phyloP scores from a whole-genome alignment of 2,888 invertebrate species.

The Hecatera dysodea region DNA sequence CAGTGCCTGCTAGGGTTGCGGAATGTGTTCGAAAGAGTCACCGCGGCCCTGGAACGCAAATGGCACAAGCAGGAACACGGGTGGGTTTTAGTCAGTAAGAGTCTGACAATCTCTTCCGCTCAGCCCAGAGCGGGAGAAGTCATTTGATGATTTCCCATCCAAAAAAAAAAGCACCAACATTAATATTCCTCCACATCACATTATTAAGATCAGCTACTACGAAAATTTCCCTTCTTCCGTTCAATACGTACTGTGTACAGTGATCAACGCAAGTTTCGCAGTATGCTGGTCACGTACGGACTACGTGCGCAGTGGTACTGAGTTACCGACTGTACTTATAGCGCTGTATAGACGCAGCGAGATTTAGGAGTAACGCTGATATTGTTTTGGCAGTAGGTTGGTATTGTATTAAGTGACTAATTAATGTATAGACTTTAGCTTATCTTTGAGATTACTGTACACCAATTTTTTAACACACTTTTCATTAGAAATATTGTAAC shows the following conservation, averaged over 20 bases:
- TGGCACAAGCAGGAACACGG: too few species aligned
- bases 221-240: slow-evolving; percentile 61
- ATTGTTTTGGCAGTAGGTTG: slow-evolving; percentile 58
- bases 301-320: slow-evolving; percentile 68
- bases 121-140: too few species aligned
- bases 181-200: slow-evolving; percentile 52
- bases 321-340: slow-evolving; percentile 59
- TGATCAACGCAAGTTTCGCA: slow-evolving; percentile 59
- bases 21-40: too few species aligned
- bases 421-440: slow-evolving; percentile 19
- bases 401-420: slow-evolving; percentile 36
- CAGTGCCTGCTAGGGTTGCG: too few species aligned
- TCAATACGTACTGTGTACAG: slow-evolving; percentile 60
- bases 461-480: background rate
- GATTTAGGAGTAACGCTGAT: slow-evolving; percentile 52
- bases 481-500: too few species aligned
- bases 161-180: slow-evolving; percentile 29
- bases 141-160: too few species aligned
- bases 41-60: too few species aligned
- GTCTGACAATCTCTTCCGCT: too few species aligned
- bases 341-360: slow-evolving; percentile 35
- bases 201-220: slow-evolving; percentile 56
- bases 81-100: too few species aligned
- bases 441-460: background rate
- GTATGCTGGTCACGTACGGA: slow-evolving; percentile 69